Percentiles rank a stretch among this genome's conserved stretches.
These are phyloP conservation scores for Rafetus swinhoei DNA, from an alignment of 2,113 vertebrate genomes.

Conservation along the genomic window DNA sequence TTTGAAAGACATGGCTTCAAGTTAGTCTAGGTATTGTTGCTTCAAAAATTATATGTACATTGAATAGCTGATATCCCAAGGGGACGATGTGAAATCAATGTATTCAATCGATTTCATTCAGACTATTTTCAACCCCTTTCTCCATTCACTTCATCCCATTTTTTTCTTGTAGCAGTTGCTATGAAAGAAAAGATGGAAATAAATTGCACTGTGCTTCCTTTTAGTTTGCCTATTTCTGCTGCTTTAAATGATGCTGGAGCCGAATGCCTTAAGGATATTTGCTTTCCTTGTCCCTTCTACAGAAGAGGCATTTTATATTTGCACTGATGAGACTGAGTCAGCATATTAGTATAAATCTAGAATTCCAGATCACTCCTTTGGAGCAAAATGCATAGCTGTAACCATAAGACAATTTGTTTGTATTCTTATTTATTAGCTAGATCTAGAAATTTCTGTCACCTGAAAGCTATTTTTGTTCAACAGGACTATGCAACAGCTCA, in stretches of 20 bases:
- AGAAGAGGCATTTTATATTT: not conserved
- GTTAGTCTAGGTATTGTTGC: not conserved
- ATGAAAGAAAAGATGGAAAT: not conserved
- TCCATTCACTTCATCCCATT: not conserved
- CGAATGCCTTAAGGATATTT: not conserved
- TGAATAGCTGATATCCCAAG: not conserved
- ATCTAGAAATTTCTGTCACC: not conserved
- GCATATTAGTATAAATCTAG: not conserved
- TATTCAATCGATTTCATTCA: not conserved
- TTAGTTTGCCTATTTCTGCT: not conserved
- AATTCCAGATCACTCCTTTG: not conserved
- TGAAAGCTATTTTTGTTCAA: constrained; percentile 1
- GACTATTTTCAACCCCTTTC: not conserved
- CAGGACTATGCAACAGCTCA: constrained; percentile 95
- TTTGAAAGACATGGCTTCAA: not conserved
- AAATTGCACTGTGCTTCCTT: not conserved
- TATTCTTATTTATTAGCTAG: not conserved
- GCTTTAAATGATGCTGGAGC: not conserved
- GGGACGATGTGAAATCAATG: not conserved
- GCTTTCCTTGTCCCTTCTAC: not conserved
- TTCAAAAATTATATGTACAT: not conserved
- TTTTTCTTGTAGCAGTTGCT: not conserved
- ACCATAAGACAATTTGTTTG: not conserved
- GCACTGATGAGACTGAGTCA: not conserved
- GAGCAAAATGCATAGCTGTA: not conserved